Evolutionary conservation across 2,113 vertebrate genomes (phyloP), one percentile per base, ranked within the genome.

Genomic region (Muntiacus reevesi): DNA sequence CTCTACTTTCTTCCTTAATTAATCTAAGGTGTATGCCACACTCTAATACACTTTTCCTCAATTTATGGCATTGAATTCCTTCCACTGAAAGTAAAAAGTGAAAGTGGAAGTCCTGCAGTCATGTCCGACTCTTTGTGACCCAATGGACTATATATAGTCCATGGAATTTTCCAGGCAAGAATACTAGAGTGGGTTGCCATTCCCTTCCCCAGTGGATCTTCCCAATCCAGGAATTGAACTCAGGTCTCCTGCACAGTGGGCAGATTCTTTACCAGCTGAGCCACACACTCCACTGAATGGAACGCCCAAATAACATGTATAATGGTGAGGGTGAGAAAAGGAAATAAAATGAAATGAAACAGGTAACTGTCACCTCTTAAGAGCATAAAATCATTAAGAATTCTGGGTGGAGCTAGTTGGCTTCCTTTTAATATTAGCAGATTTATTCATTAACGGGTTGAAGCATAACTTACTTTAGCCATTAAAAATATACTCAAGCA

Each of bases 401-500:
- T 92, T 96, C 30, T 82, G 25, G 33, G 30, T 76, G 17, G 27
- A 92, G 23, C 17, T 59, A 78, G 36, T 17, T 92, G 30, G 78
- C 7, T 23, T 45, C 36, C 12, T 85, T 92, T 89, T 83, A 83
- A 78, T 45, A 19, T 78, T 71, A 79, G 40, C 64, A 15, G 47
- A 67, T 76, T 88, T 95, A 97, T 11, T 33, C 27, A 86, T 30
- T 86, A 57, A 76, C 64, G 17, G 88, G 28, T 79, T 79, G 52
- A 89, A 79, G 40, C 16, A 82, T 40, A 78, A 81, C 28, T n/a
- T 89, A 60, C 91, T 74, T 81, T 6, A 62, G 21, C 14, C 27
- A 74, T 85, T 94, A 79, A 81, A 92, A 92, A 89, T 83, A 92
- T 23, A 96, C 27, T 83, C 84, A 85, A 74, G 21, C n/a, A 81